These are phyloP conservation scores for Panthera tigris DNA, from an alignment of 2,113 vertebrate species.

Conservation along the genomic window DNA sequence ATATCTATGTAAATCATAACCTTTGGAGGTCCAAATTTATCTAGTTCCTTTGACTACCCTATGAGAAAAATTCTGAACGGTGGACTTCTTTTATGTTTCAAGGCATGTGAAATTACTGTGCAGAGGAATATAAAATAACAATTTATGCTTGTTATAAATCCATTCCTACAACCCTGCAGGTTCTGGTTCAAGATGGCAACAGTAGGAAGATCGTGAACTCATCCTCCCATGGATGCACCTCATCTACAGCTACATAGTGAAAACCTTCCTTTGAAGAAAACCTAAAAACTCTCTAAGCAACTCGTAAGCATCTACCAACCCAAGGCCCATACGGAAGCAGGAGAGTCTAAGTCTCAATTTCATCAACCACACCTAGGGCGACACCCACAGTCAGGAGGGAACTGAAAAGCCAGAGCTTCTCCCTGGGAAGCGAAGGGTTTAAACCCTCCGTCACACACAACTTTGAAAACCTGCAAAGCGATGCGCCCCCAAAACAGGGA, in stretches of 20 bases:
- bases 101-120: not conserved
- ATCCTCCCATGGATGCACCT: not conserved
- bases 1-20: not conserved
- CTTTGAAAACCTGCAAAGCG: not conserved
- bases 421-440: not conserved
- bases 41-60: not conserved
- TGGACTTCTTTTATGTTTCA: not conserved
- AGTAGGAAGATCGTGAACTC: not conserved
- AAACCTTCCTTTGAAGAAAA: not conserved
- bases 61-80: not conserved
- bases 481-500: not conserved
- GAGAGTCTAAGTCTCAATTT: not conserved
- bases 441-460: not conserved
- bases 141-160: not conserved
- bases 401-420: not conserved
- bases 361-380: rapidly evolving
- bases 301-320: not conserved
- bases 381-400: not conserved
- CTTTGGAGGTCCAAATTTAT: not conserved
- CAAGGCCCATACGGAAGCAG: not conserved
- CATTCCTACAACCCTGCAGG: not conserved
- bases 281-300: not conserved
- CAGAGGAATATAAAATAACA: not conserved
- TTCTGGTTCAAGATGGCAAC: not conserved
- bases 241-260: not conserved